Base-by-base conservation (phyloP, 2,888 invertebrate species). In the Temnothorax rugatulus region DNA sequence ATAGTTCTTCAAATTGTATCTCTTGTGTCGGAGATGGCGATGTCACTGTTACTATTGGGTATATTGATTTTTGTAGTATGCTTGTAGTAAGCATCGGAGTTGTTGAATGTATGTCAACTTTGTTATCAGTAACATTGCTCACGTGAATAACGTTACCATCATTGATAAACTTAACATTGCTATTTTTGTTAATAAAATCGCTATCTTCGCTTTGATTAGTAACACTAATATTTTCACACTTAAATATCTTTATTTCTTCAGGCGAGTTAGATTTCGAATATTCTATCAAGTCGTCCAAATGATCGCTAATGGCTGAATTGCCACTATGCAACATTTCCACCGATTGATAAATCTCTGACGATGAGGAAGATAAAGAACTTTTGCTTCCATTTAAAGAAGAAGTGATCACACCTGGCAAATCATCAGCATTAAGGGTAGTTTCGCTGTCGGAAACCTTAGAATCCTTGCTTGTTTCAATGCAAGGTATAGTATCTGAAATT, bases 1-100 rank as follows among this genome's bases (percentile, higher is more conserved):
- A 77, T 7, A 63, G 4, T 73, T 77, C 73, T 8, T 91, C 91
- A 2, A 63, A 34, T 13, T 90, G 90, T 29, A 77, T 89, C 54
- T 93, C 93, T 11, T 59, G 90, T 8, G 93, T 93, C 0, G 94
- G 94, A 5, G 94, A 93, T 0, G 94, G 91, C 0, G 93, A 91
- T 0, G 93, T 93, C 18, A 93, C 83, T 44, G 91, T 92, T 1
- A 94, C 86, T 47, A 85, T 68, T 47, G 91, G 91, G 47, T 44
- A 79, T 66, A 15, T 9, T 0, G 82, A 68, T n/a, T 68, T 50
- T 25, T 84, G 50, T 63, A 34, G 13, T 7, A 50, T 7, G 5
- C 2, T 75, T 2, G n/a, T 21, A 63, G 34, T 34, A 38, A 63
- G 5, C 15, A 8, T 34, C 4, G 75, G 25, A 50, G 15, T 50